Conservation (phyloP, 1,140 invertebrate genomes). For the Oscheius sp. region DNA sequence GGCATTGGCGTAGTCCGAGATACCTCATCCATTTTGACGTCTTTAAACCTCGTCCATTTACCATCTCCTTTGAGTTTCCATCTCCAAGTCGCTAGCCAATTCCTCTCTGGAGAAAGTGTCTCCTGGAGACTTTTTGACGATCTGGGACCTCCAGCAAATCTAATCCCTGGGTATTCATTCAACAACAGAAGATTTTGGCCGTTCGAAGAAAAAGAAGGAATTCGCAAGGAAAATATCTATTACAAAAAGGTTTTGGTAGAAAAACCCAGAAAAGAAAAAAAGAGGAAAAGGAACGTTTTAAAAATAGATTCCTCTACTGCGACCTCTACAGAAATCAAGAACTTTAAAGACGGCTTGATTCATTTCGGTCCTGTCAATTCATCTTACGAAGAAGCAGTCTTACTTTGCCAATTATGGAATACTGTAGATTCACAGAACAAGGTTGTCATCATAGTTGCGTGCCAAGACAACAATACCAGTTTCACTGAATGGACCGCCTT, state of each 20-base stretch:
- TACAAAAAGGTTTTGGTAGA: background rate
- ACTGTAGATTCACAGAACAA: background rate
- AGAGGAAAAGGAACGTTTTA: background rate
- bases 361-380: background rate
- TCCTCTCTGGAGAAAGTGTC: background rate
- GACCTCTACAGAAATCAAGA: background rate
- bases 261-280: background rate
- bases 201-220: background rate
- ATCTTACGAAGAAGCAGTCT: conserved; percentile 8
- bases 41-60: no score
- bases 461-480: conserved; percentile 8
- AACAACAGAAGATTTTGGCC: conserved; percentile 7
- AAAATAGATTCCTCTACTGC: background rate
- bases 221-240: background rate
- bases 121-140: background rate
- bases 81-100: background rate
- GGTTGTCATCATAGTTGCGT: background rate
- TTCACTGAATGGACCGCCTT: conserved; percentile 22
- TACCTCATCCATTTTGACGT: no score
- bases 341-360: background rate
- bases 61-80: background rate
- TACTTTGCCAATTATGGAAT: background rate
- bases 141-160: background rate
- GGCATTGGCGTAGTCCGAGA: background rate
- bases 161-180: conserved; percentile 22